Evolutionary conservation across 2,888 invertebrate species (phyloP).

Genomic region (Zhengitettix transpicula): DNA sequence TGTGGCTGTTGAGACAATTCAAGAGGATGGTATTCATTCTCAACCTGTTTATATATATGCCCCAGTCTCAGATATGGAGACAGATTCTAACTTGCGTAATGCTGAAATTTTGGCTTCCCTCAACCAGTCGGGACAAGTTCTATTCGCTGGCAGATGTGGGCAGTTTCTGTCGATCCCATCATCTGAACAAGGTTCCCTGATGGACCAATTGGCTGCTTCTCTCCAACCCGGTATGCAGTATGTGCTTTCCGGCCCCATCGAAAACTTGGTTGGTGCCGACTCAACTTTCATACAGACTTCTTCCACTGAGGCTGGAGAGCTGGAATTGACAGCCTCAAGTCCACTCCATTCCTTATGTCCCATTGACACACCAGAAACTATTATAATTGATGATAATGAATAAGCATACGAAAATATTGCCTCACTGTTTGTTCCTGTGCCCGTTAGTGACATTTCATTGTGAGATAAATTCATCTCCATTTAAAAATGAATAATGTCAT

Average conservation of each 20-base stretch:
- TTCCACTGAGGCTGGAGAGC: background rate
- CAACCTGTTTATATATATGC: constrained; percentile 7
- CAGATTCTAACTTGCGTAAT: background rate
- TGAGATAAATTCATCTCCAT: no score
- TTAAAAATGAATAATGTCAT: no score
- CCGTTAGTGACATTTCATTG: no score
- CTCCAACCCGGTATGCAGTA: constrained; percentile 6
- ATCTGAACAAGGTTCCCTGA: background rate
- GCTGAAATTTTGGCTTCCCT: constrained; percentile 8
- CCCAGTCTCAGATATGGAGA: constrained; percentile 2
- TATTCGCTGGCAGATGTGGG: constrained; percentile 2
- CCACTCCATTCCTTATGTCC: no score
- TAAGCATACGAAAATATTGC: no score
- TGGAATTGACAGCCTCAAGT: no score
- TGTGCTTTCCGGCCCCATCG: constrained; percentile 4
- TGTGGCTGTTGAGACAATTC: background rate
- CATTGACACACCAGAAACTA: no score
- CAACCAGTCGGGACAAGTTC: constrained; percentile 2
- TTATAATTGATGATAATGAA: no score
- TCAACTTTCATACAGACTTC: constrained; percentile 1
- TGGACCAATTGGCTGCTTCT: constrained; percentile 5
- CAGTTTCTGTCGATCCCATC: constrained; percentile 4
- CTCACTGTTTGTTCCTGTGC: no score
- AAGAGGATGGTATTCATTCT: background rate
- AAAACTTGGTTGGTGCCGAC: constrained; percentile 2